phyloP scores from a whole-genome alignment of 2,888 invertebrate genomes.

The Microdon myrmicae region DNA sequence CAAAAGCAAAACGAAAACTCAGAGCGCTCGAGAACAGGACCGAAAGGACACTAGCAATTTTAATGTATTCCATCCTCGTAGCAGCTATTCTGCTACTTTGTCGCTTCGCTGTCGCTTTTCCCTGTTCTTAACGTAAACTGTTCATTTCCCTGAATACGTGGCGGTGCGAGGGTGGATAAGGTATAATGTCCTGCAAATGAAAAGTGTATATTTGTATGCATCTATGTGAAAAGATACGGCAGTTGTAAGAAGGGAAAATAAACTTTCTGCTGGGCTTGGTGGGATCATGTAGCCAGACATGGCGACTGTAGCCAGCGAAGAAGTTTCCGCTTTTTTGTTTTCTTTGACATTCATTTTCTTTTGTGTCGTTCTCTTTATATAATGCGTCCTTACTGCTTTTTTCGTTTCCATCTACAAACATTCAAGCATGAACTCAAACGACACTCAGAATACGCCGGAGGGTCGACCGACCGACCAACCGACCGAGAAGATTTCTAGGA shows the following conservation, averaged over 20 bases:
- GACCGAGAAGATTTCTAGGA: too few species aligned
- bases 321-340: slow-evolving; percentile 6
- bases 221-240: slow-evolving; percentile 7
- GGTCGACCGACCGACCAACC: background rate
- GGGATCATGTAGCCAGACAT: too few species aligned
- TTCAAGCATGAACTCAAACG: slow-evolving; percentile 32
- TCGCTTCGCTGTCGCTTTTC: slow-evolving; percentile 32
- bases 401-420: background rate
- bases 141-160: background rate
- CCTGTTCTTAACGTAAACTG: slow-evolving; percentile 2
- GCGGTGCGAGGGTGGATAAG: background rate
- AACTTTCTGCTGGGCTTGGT: slow-evolving; percentile 25
- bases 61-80: slow-evolving; percentile 41
- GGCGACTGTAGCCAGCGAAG: slow-evolving; percentile 16
- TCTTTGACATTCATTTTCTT: slow-evolving; percentile 8
- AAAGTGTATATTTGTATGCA: slow-evolving; percentile 24
- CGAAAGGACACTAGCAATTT: slow-evolving; percentile 31
- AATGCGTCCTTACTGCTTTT: background rate
- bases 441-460: slow-evolving; percentile 19
- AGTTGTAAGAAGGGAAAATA: slow-evolving; percentile 4
- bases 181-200: slow-evolving; percentile 5
- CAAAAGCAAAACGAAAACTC: slow-evolving; percentile 12
- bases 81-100: slow-evolving; percentile 32
- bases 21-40: background rate
- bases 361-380: slow-evolving; percentile 14